These are phyloP conservation scores for Aeoliscus strigatus DNA, from an alignment of 2,797 vertebrate genomes.

Conservation along the genomic window DNA sequence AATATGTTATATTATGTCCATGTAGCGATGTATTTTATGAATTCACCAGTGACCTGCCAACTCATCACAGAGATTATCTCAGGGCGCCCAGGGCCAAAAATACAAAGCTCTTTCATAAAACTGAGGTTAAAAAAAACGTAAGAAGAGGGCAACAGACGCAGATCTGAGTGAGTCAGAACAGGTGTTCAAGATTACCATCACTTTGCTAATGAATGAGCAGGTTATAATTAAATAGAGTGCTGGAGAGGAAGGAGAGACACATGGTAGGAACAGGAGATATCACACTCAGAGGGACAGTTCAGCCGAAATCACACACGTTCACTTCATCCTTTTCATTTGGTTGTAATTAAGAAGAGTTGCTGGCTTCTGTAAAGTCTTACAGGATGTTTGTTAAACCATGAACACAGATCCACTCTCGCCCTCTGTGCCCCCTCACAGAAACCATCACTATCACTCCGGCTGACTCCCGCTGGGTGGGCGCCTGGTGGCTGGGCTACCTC, in stretches of 20 bases:
- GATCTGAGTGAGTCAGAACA: constrained; percentile 25
- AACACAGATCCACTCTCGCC: too few species aligned
- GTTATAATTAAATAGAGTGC: constrained; percentile 39
- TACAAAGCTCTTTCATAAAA: constrained; percentile 35
- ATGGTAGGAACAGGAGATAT: too few species aligned
- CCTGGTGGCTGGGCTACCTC: constrained; percentile 87
- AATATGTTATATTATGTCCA: too few species aligned
- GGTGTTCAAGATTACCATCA: constrained; percentile 41
- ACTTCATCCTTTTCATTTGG: too few species aligned
- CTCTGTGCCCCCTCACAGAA: constrained; percentile 58
- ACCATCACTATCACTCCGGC: constrained; percentile 76
- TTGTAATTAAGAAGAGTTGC: too few species aligned
- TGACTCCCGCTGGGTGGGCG: constrained; percentile 84
- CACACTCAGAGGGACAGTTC: too few species aligned
- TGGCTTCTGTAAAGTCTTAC: too few species aligned
- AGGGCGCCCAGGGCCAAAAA: neutral
- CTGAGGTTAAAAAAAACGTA: constrained; percentile 13
- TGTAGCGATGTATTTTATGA: too few species aligned
- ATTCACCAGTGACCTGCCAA: too few species aligned
- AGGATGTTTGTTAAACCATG: too few species aligned
- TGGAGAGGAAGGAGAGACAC: neutral
- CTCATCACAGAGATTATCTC: too few species aligned
- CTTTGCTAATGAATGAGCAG: constrained; percentile 39
- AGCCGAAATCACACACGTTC: too few species aligned
- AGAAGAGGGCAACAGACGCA: constrained; percentile 25